Evolutionary conservation across 2,888 invertebrate species (phyloP).

Genomic region (Limnephilus marmoratus): DNA sequence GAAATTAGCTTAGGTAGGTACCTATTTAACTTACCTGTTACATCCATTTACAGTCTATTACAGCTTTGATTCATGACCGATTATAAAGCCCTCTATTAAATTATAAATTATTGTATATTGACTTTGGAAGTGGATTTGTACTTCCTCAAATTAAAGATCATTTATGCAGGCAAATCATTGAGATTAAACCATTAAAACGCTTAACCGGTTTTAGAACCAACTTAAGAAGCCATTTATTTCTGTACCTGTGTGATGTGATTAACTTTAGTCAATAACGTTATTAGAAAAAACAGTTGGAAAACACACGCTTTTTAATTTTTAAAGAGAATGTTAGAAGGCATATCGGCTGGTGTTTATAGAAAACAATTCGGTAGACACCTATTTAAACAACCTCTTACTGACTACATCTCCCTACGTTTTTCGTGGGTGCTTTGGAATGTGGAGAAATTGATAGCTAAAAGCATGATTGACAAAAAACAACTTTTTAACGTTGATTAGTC

Average conservation of each 20-base stretch:
- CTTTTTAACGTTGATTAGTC: background rate
- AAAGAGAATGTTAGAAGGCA: background rate
- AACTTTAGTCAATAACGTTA: background rate
- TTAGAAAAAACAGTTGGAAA: background rate
- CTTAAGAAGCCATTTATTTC: background rate
- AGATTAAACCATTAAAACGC: background rate
- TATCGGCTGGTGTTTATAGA: slow-evolving; percentile 11
- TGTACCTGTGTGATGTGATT: background rate
- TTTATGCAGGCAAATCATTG: background rate
- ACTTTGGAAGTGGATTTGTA: background rate
- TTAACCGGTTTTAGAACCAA: background rate
- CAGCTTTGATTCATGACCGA: background rate
- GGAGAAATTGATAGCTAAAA: background rate
- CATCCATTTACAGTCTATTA: background rate
- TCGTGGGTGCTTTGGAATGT: slow-evolving; percentile 29
- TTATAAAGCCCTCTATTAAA: background rate
- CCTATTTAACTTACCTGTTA: background rate
- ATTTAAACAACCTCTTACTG: slow-evolving; percentile 26
- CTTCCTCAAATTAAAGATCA: background rate
- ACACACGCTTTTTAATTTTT: background rate
- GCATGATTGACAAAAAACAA: background rate
- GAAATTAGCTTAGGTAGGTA: background rate
- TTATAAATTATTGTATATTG: background rate
- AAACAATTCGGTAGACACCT: slow-evolving; percentile 25
- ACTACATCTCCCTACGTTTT: background rate